Conservation (phyloP, 2,888 invertebrate genomes). For the Gnatocerus cornutus region DNA sequence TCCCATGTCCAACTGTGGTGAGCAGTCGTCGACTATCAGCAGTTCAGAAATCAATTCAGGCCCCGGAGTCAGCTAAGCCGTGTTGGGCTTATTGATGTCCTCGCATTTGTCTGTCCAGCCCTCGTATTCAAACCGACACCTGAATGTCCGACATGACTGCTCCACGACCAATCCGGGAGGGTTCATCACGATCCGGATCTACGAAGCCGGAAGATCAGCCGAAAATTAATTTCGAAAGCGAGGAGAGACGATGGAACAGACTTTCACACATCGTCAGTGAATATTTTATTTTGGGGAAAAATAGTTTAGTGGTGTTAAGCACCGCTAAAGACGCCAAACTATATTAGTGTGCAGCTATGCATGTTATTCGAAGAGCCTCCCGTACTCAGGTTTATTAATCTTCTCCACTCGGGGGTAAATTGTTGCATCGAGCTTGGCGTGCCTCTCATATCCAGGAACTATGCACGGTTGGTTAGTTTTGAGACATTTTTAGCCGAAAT, state of each 20-base stretch:
- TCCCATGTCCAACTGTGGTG: conserved; percentile 20
- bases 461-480: conserved; percentile 19
- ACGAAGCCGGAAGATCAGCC: neutral
- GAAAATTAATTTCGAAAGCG: conserved; percentile 7
- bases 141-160: conserved; percentile 51
- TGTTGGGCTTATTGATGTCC: conserved; percentile 65
- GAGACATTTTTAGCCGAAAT: conserved; percentile 16
- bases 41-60: conserved; percentile 61
- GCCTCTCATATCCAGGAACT: neutral
- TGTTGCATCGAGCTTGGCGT: conserved; percentile 23
- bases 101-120: conserved; percentile 63
- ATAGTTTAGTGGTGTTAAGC: conserved; percentile 4
- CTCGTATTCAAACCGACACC: conserved; percentile 60
- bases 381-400: conserved; percentile 31
- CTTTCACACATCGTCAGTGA: no score
- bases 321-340: conserved; percentile 24
- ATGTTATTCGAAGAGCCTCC: conserved; percentile 24
- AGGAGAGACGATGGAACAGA: neutral
- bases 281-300: no score
- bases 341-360: conserved; percentile 31
- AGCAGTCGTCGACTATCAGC: conserved; percentile 38
- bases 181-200: conserved; percentile 6
- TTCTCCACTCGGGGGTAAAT: conserved; percentile 25
- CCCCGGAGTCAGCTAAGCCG: conserved; percentile 55
- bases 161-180: conserved; percentile 10